These are phyloP conservation scores for Drosophila quadrilineata DNA, from an alignment of 1,140 invertebrate species.

Conservation along the genomic window DNA sequence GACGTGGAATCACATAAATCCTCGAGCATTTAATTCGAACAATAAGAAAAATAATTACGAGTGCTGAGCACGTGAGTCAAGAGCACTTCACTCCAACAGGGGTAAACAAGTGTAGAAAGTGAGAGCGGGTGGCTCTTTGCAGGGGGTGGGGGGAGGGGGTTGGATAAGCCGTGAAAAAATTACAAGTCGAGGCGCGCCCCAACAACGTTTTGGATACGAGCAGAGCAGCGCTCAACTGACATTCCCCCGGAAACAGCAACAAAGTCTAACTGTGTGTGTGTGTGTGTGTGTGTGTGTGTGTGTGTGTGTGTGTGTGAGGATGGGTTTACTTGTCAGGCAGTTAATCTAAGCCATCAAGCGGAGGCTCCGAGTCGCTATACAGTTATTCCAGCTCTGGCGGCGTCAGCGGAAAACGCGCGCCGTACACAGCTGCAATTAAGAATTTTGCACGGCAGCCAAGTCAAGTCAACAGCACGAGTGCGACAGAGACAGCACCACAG, in stretches of 20 bases:
- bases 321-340: conserved; percentile 77
- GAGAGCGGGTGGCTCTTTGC: neutral
- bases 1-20: conserved; percentile 65
- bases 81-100: conserved; percentile 59
- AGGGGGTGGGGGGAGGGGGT: neutral
- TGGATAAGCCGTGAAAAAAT: conserved; percentile 75
- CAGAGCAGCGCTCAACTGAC: conserved; percentile 59
- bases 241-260: conserved; percentile 66
- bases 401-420: conserved; percentile 71
- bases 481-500: neutral
- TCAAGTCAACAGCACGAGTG: conserved; percentile 56
- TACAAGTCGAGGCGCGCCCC: conserved; percentile 50
- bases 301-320: conserved; percentile 19
- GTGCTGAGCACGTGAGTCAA: conserved; percentile 74
- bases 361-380: conserved; percentile 59
- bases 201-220: conserved; percentile 2
- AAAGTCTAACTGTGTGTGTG: conserved; percentile 35
- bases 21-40: conserved; percentile 76
- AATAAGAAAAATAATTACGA: conserved; percentile 79
- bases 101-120: neutral
- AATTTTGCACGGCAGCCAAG: conserved; percentile 78
- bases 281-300: conserved; percentile 8
- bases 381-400: conserved; percentile 51
- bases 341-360: conserved; percentile 77
- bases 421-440: conserved; percentile 78